These are phyloP conservation scores for Nothobranchius kuhntae DNA, from an alignment of 2,113 vertebrate genomes.

Conservation along the genomic window DNA sequence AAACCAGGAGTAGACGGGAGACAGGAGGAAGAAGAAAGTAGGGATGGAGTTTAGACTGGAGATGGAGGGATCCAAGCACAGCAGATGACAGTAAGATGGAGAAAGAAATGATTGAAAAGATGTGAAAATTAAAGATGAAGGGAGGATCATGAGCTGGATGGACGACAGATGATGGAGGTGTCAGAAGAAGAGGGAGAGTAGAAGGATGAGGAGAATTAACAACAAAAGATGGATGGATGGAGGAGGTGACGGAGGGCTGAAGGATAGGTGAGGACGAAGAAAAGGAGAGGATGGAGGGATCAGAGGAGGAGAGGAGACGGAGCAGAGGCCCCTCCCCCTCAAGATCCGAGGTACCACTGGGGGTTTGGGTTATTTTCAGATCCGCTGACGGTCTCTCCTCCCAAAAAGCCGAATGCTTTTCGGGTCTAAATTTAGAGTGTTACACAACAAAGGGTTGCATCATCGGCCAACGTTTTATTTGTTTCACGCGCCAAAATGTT, in stretches of 20 bases:
- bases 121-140: neutral
- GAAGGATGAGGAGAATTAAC: constrained; percentile 4
- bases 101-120: neutral
- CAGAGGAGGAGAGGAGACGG: neutral
- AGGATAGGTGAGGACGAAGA: neutral
- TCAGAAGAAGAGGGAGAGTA: neutral
- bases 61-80: neutral
- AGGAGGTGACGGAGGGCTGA: constrained; percentile 11
- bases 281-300: too few relatives aligned
- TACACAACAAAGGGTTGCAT: constrained; percentile 64
- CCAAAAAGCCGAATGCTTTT: constrained; percentile 36
- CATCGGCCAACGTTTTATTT: constrained; percentile 43
- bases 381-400: constrained; percentile 36
- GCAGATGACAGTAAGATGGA: constrained; percentile 1
- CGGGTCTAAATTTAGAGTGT: constrained; percentile 62
- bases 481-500: constrained; percentile 30
- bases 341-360: constrained; percentile 27
- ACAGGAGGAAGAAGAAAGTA: neutral
- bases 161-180: neutral
- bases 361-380: constrained; percentile 42
- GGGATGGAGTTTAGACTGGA: constrained; percentile 2
- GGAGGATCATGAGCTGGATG: constrained; percentile 11
- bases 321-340: constrained; percentile 16
- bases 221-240: neutral
- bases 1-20: too few relatives aligned